Evolutionary conservation across 2,797 vertebrate species (phyloP).

Genomic region (Chanos chanos): DNA sequence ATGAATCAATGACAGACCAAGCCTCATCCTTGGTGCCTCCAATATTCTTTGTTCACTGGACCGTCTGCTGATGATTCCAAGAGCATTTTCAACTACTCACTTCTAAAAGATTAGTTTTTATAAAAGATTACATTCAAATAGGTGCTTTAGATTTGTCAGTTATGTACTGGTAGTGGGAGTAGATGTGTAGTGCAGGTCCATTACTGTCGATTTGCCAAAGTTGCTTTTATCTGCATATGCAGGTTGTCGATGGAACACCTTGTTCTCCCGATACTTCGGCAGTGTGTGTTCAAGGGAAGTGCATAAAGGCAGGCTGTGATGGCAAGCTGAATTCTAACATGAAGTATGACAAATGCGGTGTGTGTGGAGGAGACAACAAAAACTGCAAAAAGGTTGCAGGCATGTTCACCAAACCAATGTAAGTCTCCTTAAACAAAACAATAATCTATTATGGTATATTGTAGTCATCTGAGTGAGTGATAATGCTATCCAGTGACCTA

Average conservation of each 20-base stretch:
- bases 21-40: not conserved
- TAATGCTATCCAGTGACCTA: no score
- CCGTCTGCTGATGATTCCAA: not conserved
- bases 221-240: slow-evolving; percentile 25
- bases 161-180: slow-evolving; percentile 1
- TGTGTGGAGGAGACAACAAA: slow-evolving; percentile 92
- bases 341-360: slow-evolving; percentile 94
- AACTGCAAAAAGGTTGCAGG: slow-evolving; percentile 95
- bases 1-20: slow-evolving; percentile 21
- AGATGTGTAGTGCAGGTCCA: not conserved
- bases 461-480: no score
- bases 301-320: slow-evolving; percentile 95
- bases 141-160: not conserved
- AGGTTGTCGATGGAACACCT: slow-evolving; percentile 94
- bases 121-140: slow-evolving; percentile 5
- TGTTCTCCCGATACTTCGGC: slow-evolving; percentile 93
- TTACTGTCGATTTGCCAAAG: not conserved
- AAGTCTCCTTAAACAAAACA: no score
- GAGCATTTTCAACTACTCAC: not conserved
- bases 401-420: slow-evolving; percentile 95
- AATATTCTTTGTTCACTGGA: not conserved
- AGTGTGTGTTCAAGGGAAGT: slow-evolving; percentile 93
- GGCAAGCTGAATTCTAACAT: slow-evolving; percentile 88
- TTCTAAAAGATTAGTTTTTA: not conserved
- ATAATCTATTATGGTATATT: no score